phyloP scores from a whole-genome alignment of 92 coral and sea anemone species.

The Palythoa heliodiscus region DNA sequence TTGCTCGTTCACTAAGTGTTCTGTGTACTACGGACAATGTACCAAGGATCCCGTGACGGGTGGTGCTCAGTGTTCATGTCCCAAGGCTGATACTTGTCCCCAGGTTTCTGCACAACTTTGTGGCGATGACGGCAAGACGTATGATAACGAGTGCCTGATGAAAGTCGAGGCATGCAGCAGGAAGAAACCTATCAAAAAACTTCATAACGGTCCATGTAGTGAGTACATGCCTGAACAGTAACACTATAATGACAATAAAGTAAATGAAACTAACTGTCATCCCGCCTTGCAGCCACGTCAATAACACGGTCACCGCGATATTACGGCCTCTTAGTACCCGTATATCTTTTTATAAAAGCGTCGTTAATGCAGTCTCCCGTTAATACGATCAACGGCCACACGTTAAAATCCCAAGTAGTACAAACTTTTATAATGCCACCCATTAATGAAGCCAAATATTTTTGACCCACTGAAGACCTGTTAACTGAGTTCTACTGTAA shows the following conservation, averaged over 20 bases:
- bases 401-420: too few relatives aligned
- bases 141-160: constrained; percentile 70
- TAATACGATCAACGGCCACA: too few relatives aligned
- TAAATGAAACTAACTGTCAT: not conserved
- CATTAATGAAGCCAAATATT: too few relatives aligned
- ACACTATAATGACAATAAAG: not conserved
- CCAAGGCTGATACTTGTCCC: constrained; percentile 66
- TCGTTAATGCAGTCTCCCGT: too few relatives aligned
- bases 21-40: constrained; percentile 62
- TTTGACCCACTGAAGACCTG: too few relatives aligned
- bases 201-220: constrained; percentile 77
- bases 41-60: constrained; percentile 51
- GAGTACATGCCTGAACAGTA: constrained; percentile 42
- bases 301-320: too few relatives aligned
- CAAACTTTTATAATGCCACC: too few relatives aligned
- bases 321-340: too few relatives aligned
- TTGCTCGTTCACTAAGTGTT: constrained; percentile 73
- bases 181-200: constrained; percentile 55
- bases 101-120: constrained; percentile 55
- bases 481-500: too few relatives aligned
- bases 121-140: constrained; percentile 73
- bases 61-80: constrained; percentile 68
- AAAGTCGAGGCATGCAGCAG: constrained; percentile 66
- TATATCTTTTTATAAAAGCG: too few relatives aligned
- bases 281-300: too few relatives aligned